Conservation (phyloP, 2,113 vertebrate species). For the Anser brachyrhynchus region DNA sequence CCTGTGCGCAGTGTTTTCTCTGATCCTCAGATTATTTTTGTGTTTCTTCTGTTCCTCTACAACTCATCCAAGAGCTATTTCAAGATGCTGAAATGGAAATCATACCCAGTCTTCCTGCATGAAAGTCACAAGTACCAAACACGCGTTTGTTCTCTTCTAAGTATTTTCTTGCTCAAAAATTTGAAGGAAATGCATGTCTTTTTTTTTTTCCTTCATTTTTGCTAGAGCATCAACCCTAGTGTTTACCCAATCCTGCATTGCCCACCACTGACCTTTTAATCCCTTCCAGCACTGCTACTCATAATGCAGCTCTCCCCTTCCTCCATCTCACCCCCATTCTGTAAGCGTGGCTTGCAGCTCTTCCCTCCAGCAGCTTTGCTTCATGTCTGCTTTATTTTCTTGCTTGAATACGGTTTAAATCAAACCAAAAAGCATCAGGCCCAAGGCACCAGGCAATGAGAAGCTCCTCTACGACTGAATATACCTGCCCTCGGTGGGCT, state of each 20-base stretch:
- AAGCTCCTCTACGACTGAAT: neutral
- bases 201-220: neutral
- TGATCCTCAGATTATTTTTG: neutral
- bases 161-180: neutral
- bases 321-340: neutral
- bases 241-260: neutral
- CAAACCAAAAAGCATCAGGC: neutral
- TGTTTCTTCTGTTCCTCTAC: neutral
- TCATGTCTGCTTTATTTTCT: neutral
- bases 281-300: neutral
- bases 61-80: slow-evolving; percentile 23
- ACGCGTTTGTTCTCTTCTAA: neutral
- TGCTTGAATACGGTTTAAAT: neutral
- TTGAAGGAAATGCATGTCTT: neutral
- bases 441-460: neutral
- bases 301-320: neutral
- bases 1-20: neutral
- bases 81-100: neutral
- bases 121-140: neutral
- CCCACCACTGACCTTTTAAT: neutral
- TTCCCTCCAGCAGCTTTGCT: neutral
- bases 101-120: neutral
- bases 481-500: neutral
- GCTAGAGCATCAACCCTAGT: neutral
- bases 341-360: neutral